phyloP scores from a whole-genome alignment of 2,888 invertebrate genomes.

The Andrena trimmerana region DNA sequence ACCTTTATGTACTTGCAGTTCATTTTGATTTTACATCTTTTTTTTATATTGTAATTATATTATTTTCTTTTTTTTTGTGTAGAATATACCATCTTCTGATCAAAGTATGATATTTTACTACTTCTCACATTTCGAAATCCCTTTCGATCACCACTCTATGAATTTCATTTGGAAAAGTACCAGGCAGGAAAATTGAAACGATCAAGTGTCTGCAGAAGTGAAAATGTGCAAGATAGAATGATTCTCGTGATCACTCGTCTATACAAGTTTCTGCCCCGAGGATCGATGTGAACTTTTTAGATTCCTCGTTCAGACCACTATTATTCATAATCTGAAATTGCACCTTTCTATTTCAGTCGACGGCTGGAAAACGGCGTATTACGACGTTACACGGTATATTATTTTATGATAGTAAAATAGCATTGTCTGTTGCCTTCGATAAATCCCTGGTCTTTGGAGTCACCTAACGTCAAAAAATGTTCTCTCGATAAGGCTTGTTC shows the following conservation, averaged over 20 bases:
- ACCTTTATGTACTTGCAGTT: no score
- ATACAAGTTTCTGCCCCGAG: conserved; percentile 17
- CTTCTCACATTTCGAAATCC: no score
- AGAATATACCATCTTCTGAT: no score
- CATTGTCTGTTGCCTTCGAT: conserved; percentile 4
- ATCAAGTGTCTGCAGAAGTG: conserved; percentile 23
- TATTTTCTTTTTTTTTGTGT: no score
- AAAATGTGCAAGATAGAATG: conserved; percentile 18
- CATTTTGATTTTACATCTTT: no score
- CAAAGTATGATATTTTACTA: no score
- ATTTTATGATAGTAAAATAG: conserved; percentile 18
- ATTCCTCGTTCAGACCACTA: not conserved
- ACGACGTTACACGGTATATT: conserved; percentile 25
- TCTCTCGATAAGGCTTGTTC: not conserved
- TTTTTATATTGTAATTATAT: no score
- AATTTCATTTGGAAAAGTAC: conserved; percentile 3
- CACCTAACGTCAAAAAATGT: not conserved
- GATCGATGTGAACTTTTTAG: conserved; percentile 2
- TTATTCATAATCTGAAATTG: conserved; percentile 34
- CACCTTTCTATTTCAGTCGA: conserved; percentile 26
- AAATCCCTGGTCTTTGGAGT: not conserved
- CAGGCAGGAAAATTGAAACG: conserved; percentile 10
- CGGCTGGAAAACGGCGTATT: conserved; percentile 3
- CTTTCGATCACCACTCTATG: no score
- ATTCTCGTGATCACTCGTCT: not conserved